Conservation (phyloP, 2,797 vertebrate genomes). For the Oreochromis mossambicus region DNA sequence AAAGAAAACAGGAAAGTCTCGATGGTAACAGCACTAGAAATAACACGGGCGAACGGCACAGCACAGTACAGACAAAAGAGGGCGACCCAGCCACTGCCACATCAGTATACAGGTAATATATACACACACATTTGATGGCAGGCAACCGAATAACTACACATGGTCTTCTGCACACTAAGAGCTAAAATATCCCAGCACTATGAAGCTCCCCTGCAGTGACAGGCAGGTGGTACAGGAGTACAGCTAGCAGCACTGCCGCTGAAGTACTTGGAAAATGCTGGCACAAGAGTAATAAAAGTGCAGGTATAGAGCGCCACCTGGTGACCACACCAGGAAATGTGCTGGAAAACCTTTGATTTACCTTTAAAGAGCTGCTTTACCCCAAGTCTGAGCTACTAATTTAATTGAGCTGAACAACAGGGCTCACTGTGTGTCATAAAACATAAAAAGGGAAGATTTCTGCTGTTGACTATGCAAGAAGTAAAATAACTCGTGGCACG, state of each 20-base stretch:
- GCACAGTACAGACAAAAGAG: slow-evolving; percentile 40
- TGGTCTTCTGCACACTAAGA: neutral
- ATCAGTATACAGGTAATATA: slow-evolving; percentile 20
- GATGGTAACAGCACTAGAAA: slow-evolving; percentile 37
- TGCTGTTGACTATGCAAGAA: neutral
- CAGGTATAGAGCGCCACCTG: slow-evolving; percentile 55
- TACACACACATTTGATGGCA: slow-evolving; percentile 17
- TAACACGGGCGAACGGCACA: slow-evolving; percentile 34
- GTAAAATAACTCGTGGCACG: neutral
- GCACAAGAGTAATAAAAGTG: neutral
- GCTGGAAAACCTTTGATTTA: neutral
- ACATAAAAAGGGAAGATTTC: neutral
- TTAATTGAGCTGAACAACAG: neutral
- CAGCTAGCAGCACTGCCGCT: neutral
- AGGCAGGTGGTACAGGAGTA: neutral
- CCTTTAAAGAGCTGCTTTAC: neutral
- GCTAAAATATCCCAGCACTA: neutral
- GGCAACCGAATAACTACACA: neutral
- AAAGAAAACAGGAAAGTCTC: slow-evolving; percentile 15
- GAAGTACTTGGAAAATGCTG: neutral
- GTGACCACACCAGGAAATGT: slow-evolving; percentile 16
- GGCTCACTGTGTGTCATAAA: neutral
- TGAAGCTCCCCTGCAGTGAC: neutral
- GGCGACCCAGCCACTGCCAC: slow-evolving; percentile 22
- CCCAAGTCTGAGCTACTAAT: neutral